Conservation (phyloP, 2,797 vertebrate species). For the Propithecus deckenii region DNA sequence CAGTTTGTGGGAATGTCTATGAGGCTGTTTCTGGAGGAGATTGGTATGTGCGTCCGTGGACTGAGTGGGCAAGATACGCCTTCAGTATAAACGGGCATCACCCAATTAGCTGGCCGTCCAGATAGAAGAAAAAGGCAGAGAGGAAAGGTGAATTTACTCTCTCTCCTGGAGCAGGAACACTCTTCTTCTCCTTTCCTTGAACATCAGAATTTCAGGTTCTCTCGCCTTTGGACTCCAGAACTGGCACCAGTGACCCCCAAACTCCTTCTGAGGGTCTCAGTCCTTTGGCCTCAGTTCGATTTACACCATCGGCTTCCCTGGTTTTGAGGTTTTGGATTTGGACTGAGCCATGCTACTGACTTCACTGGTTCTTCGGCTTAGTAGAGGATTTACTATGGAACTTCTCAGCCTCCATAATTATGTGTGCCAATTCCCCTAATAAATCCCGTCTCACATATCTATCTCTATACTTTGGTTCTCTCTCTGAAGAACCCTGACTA, state of each 20-base stretch:
- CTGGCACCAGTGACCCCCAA: neutral
- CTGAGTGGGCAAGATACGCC: neutral
- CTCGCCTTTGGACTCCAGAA: neutral
- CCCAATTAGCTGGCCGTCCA: too few species aligned
- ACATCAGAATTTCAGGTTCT: neutral
- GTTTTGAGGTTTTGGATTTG: neutral
- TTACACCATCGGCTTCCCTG: neutral
- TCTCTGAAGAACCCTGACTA: neutral
- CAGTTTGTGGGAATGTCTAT: neutral
- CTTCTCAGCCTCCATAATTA: neutral
- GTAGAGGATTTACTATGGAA: neutral
- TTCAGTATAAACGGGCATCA: neutral
- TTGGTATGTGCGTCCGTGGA: too few species aligned
- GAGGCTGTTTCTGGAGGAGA: neutral
- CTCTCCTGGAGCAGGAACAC: neutral
- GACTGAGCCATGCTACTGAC: neutral
- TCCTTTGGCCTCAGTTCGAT: neutral
- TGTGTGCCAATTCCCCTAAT: neutral
- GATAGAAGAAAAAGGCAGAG: neutral
- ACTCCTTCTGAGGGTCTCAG: too few species aligned
- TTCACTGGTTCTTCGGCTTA: neutral
- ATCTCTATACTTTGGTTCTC: neutral
- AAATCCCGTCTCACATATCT: neutral
- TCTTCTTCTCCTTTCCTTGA: neutral
- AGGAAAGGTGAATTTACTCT: neutral